Evolutionary conservation across 2,888 invertebrate genomes (phyloP).

Genomic region (Bellardia pandia): DNA sequence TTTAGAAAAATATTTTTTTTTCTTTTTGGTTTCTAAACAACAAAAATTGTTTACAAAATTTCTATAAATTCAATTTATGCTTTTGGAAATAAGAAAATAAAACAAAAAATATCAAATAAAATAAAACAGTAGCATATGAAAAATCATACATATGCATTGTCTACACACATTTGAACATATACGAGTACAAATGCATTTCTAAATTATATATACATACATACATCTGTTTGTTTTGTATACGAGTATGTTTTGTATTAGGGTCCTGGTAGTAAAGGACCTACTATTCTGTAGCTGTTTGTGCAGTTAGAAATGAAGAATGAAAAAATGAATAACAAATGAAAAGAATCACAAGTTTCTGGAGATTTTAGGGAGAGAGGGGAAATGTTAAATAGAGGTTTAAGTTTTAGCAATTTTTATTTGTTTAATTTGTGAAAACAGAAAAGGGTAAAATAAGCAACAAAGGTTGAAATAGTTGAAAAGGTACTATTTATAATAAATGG

Average conservation of each 20-base stretch:
- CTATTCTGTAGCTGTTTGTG: constrained; percentile 12
- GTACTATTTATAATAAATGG: too few species aligned
- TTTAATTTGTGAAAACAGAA: too few species aligned
- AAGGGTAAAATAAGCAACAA: too few species aligned
- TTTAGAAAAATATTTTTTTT: constrained; percentile 20
- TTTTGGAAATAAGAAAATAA: constrained; percentile 22
- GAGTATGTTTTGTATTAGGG: constrained; percentile 36
- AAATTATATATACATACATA: too few species aligned
- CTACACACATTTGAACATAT: neutral
- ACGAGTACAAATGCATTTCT: too few species aligned
- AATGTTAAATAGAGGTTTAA: neutral
- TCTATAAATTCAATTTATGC: constrained; percentile 75
- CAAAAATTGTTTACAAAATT: constrained; percentile 71
- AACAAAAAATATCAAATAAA: constrained; percentile 25
- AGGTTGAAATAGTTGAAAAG: too few species aligned
- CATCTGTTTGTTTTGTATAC: constrained; percentile 20
- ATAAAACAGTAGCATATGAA: constrained; percentile 61
- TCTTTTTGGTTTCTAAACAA: neutral
- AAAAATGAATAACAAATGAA: constrained; percentile 71
- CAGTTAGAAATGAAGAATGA: constrained; percentile 30
- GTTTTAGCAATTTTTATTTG: constrained; percentile 3
- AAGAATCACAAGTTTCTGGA: constrained; percentile 27
- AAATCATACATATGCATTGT: constrained; percentile 60
- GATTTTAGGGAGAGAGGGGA: neutral
- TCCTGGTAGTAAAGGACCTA: constrained; percentile 14